Conservation (phyloP, 2,113 vertebrate species). For the Halcyon malimbica region DNA sequence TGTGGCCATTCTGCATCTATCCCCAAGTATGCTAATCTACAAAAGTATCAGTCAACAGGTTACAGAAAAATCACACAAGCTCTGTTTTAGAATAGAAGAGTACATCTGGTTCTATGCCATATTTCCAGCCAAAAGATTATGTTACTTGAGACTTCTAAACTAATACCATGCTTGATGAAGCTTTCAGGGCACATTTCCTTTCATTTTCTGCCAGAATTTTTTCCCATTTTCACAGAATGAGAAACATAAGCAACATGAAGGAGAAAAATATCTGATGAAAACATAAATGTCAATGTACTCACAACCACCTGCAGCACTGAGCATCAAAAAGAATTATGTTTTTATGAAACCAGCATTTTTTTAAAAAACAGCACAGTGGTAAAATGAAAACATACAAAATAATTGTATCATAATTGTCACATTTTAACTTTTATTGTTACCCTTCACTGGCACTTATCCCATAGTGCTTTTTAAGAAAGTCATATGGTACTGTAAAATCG, state of each 20-base stretch:
- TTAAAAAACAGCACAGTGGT: neutral
- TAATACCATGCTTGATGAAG: neutral
- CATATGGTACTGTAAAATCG: neutral
- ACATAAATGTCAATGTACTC: neutral
- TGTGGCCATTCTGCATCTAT: neutral
- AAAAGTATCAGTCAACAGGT: neutral
- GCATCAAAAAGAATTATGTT: neutral
- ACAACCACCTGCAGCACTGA: neutral
- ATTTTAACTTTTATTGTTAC: neutral
- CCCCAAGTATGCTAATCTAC: neutral
- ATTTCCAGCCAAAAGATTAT: neutral
- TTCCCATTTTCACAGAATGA: neutral
- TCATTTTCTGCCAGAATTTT: neutral
- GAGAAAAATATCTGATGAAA: neutral
- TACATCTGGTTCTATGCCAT: neutral
- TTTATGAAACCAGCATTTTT: neutral
- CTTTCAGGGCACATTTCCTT: constrained; percentile 9
- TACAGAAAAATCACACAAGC: neutral
- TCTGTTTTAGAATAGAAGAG: neutral
- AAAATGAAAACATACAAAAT: neutral
- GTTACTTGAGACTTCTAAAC: constrained; percentile 6
- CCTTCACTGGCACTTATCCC: neutral
- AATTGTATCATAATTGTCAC: neutral
- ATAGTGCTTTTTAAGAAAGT: neutral
- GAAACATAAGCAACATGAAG: neutral